phyloP scores from a whole-genome alignment of 2,113 vertebrate genomes.

The Microtus montanus region DNA sequence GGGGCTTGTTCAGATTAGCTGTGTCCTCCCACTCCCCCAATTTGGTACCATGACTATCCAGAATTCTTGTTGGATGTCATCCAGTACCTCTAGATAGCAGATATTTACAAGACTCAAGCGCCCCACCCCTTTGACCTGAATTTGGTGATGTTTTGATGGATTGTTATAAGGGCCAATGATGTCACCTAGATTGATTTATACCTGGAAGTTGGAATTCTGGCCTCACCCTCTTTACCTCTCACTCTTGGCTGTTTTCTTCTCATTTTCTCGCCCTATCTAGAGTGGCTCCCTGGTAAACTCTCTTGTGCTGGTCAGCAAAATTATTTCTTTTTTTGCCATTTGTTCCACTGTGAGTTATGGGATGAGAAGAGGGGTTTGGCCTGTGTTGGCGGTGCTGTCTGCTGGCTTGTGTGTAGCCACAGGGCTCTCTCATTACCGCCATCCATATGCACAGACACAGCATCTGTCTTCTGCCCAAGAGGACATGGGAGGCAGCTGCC shows the following conservation, averaged over 20 bases:
- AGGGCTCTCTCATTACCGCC: conserved; percentile 47
- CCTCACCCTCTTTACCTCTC: not conserved
- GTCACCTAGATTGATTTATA: not conserved
- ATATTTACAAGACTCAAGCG: not conserved
- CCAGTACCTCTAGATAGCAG: not conserved
- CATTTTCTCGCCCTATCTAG: not conserved
- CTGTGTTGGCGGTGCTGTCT: not conserved
- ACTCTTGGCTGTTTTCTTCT: not conserved
- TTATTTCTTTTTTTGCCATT: conserved; percentile 50
- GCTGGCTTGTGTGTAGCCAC: conserved; percentile 31
- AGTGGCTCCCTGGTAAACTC: conserved; percentile 37
- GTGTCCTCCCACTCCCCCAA: not conserved
- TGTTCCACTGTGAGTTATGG: conserved; percentile 60
- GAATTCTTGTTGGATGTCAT: conserved; percentile 12
- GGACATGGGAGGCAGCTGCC: conserved; percentile 4
- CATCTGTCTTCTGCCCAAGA: conserved; percentile 44
- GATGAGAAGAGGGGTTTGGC: conserved; percentile 30
- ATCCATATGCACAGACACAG: conserved; percentile 51
- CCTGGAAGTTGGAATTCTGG: too few relatives aligned
- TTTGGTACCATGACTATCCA: not conserved
- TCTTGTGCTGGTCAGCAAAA: conserved; percentile 27
- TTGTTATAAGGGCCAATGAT: not conserved
- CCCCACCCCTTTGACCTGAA: not conserved
- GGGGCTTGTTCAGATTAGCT: not conserved
- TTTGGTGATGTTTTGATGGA: not conserved